These are phyloP conservation scores for Bombus vancouverensis DNA, from an alignment of 1,140 invertebrate genomes.

Conservation along the genomic window DNA sequence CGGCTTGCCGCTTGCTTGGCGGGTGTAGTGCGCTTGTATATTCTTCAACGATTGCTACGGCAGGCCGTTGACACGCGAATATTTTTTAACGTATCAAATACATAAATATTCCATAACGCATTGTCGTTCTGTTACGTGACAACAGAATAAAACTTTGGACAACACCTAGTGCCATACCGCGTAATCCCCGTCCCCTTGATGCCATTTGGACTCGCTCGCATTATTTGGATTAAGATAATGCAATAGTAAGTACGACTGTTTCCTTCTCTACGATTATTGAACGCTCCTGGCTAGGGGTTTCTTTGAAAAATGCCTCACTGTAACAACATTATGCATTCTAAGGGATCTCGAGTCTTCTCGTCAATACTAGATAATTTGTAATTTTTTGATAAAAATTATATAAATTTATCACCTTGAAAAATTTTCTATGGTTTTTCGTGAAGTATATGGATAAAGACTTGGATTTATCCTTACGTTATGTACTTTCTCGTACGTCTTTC, in stretches of 20 bases:
- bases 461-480: neutral
- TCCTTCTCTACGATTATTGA: constrained; percentile 44
- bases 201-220: constrained; percentile 45
- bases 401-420: neutral
- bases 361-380: neutral
- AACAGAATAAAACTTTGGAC: constrained; percentile 30
- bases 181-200: constrained; percentile 13
- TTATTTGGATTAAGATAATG: constrained; percentile 66
- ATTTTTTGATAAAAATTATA: neutral
- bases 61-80: constrained; percentile 56
- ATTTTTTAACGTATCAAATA: constrained; percentile 7
- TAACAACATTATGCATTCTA: neutral
- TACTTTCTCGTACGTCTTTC: neutral
- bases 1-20: constrained; percentile 62
- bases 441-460: neutral
- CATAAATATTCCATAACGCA: constrained; percentile 6
- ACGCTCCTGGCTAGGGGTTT: neutral
- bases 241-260: constrained; percentile 55
- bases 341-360: neutral
- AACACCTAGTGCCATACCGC: constrained; percentile 24
- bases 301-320: neutral
- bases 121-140: neutral
- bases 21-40: constrained; percentile 29
- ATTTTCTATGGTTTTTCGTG: neutral
- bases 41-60: neutral